Evolutionary conservation across 1,140 invertebrate species (phyloP).

Genomic region (Zaprionus camerounensis): DNA sequence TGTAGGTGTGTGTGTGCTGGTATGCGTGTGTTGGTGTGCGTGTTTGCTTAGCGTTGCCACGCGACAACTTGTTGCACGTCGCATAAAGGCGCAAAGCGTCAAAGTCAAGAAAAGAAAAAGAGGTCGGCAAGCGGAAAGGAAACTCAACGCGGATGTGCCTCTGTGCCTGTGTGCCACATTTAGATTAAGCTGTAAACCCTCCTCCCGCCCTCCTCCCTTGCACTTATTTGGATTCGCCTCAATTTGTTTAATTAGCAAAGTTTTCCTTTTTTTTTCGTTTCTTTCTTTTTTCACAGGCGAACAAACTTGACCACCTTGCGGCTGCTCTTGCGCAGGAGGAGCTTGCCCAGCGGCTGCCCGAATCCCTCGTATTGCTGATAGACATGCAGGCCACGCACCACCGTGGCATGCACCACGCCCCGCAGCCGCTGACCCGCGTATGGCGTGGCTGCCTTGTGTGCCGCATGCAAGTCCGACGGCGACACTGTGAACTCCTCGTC

Average conservation of each 20-base stretch:
- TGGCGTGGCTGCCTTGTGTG: slow-evolving; percentile 87
- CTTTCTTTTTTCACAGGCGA: slow-evolving; percentile 54
- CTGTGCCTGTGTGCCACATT: not conserved
- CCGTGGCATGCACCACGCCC: slow-evolving; percentile 87
- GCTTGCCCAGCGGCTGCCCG: slow-evolving; percentile 78
- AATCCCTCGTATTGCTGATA: slow-evolving; percentile 83
- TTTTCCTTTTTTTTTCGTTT: slow-evolving; percentile 39
- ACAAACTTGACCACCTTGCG: slow-evolving; percentile 82
- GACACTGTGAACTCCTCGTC: slow-evolving; percentile 86
- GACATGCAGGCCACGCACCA: slow-evolving; percentile 86
- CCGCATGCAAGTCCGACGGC: slow-evolving; percentile 85
- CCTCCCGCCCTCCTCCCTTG: not conserved
- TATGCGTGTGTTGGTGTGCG: not conserved
- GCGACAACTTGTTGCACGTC: slow-evolving; percentile 77
- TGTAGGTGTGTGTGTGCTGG: slow-evolving; percentile 32
- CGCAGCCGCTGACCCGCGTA: slow-evolving; percentile 86
- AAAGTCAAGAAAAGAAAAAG: slow-evolving; percentile 19
- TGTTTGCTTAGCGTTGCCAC: slow-evolving; percentile 72
- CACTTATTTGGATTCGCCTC: slow-evolving; percentile 5
- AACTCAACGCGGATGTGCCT: not conserved
- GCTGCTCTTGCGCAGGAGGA: slow-evolving; percentile 72
- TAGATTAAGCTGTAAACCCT: not conserved
- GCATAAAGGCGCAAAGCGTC: slow-evolving; percentile 25
- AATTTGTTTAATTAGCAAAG: slow-evolving; percentile 63
- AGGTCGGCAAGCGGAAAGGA: slow-evolving; percentile 7